Conservation (phyloP, 2,888 invertebrate genomes). For the Pollenia griseotomentosa region DNA sequence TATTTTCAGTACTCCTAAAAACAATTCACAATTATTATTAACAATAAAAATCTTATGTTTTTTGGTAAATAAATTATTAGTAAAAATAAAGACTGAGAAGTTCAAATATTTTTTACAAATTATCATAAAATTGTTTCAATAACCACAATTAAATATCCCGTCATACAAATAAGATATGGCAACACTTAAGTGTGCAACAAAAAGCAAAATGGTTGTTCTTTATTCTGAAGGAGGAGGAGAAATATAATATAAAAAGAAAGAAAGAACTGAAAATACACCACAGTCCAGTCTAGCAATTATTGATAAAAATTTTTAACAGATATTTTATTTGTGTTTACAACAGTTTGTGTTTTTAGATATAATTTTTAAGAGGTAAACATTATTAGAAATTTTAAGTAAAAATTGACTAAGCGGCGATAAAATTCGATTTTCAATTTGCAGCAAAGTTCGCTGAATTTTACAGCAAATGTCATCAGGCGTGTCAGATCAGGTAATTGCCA, state of each 20-base stretch:
- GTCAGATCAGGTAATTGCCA: slow-evolving; percentile 91
- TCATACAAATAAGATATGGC: slow-evolving; percentile 3
- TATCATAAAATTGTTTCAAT: not conserved
- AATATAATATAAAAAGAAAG: slow-evolving; percentile 70
- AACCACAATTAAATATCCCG: not conserved
- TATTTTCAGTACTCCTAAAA: too few species aligned
- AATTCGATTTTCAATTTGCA: slow-evolving; percentile 74
- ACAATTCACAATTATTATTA: too few species aligned
- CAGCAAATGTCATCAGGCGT: slow-evolving; percentile 95
- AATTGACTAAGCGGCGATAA: slow-evolving; percentile 52
- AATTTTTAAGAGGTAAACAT: slow-evolving; percentile 74
- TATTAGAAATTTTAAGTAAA: slow-evolving; percentile 7
- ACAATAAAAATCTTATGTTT: too few species aligned
- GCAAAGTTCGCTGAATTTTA: slow-evolving; percentile 79
- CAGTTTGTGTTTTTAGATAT: slow-evolving; percentile 77
- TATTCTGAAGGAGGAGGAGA: slow-evolving; percentile 68
- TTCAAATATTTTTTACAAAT: too few species aligned
- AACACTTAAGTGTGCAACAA: slow-evolving; percentile 60
- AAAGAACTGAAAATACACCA: slow-evolving; percentile 72
- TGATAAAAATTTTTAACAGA: slow-evolving; percentile 76
- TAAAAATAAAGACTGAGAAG: too few species aligned
- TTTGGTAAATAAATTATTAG: too few species aligned
- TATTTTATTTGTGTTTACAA: slow-evolving; percentile 79
- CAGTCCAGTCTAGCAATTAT: slow-evolving; percentile 75
- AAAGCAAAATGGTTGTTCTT: slow-evolving; percentile 75